These are phyloP conservation scores for Diplolepis rosae DNA, from an alignment of 2,888 invertebrate genomes.

Conservation along the genomic window DNA sequence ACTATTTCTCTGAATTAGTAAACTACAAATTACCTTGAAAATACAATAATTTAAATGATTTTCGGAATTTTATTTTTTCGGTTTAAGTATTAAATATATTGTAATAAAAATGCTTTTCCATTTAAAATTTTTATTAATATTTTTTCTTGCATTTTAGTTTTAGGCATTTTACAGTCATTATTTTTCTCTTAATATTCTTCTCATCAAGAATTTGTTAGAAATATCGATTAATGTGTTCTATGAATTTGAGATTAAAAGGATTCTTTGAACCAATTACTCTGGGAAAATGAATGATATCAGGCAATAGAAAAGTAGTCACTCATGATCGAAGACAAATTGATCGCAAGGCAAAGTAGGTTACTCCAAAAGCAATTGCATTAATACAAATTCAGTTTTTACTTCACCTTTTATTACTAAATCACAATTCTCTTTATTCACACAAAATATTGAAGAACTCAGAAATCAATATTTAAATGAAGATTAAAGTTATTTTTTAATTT, in stretches of 20 bases:
- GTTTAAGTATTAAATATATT: no score
- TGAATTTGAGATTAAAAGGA: no score
- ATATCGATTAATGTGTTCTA: no score
- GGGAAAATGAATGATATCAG: background rate
- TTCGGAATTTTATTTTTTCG: background rate
- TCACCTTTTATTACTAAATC: constrained; percentile 52
- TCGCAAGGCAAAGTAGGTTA: constrained; percentile 43
- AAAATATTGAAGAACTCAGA: constrained; percentile 44
- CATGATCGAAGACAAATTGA: constrained; percentile 54
- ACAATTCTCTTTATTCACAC: constrained; percentile 37
- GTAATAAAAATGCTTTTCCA: no score
- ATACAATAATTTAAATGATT: background rate
- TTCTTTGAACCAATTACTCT: background rate
- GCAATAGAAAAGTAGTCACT: constrained; percentile 34
- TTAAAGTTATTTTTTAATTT: constrained; percentile 10
- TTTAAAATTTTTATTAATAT: no score
- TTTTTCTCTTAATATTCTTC: no score
- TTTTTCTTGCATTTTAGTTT: no score
- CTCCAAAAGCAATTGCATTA: constrained; percentile 46
- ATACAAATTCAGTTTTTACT: constrained; percentile 51
- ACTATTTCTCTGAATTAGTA: constrained; percentile 22
- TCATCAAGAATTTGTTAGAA: no score
- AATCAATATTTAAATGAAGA: constrained; percentile 49
- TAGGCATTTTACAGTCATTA: no score
- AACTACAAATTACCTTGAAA: background rate